Evolutionary conservation across 2,797 vertebrate genomes (phyloP), one percentile per base, ranked within the genome.

Genomic region (Malacoraja senta): DNA sequence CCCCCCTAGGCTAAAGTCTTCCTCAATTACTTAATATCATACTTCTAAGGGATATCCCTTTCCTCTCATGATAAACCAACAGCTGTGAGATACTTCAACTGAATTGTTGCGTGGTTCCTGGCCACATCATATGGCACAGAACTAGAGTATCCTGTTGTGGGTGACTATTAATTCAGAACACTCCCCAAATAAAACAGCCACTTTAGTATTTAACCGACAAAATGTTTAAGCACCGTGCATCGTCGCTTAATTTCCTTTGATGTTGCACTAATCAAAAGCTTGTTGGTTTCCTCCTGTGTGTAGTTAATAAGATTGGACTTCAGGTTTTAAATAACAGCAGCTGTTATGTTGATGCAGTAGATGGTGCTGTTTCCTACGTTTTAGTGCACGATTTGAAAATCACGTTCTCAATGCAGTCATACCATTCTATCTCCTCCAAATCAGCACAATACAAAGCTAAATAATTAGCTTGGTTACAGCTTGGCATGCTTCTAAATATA

Each of bases 311-410:
- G 38, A 44, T 44, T 74, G 26, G 1, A 24, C 1, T 76, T 68
- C 15, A 10, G 26, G 38, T 26, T 53, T 92, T 91, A 53, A 58
- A 10, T 0, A 76, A 44, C 24, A 58, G 38, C 71, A 76, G 68
- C 21, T 76, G 90, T 26, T 53, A 76, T 53, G 38, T n/a, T 2
- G 12, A 53, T n/a, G 26, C 90, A 92, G 68, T 76, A 92, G 90
- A 76, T 92, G 90, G 90, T 29, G 38, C 38, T 92, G 90, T 72
- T 92, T 76, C 68, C 90, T 68, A 58, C 4, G 38, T 29, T 92
- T 92, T 71, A 53, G 12, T 4, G 1, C 10, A 74, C 10, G 24
- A 24, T 76, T n/a, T 15, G 21, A n/a, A 26, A 4, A 38, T 74
- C 4, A 53, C 17, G 12, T 76, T 53, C 17, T 26, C 35, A 29